These are phyloP conservation scores for Sebastes flavidus DNA, from an alignment of 2,797 vertebrate genomes.

Conservation along the genomic window DNA sequence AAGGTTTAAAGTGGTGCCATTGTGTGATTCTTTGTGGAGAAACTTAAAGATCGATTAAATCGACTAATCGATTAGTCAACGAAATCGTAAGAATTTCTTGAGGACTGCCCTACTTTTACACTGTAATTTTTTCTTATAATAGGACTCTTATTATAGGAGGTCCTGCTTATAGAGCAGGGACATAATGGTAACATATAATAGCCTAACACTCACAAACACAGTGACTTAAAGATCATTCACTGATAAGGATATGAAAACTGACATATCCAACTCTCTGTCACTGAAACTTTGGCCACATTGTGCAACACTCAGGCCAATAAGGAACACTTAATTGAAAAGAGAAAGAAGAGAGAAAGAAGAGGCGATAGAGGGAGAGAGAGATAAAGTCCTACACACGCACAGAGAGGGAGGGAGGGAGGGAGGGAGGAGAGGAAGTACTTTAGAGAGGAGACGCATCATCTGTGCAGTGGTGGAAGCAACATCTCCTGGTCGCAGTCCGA, in stretches of 20 bases:
- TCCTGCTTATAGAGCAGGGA: background rate
- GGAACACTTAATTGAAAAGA: background rate
- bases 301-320: background rate
- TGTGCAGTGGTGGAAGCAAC: conserved; percentile 72
- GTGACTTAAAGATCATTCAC: background rate
- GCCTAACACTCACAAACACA: background rate
- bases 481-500: conserved; percentile 53
- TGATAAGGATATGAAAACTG: background rate
- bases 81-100: background rate
- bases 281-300: background rate
- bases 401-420: background rate
- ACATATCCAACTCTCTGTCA: background rate
- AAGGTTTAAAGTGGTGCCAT: background rate
- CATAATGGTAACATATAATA: background rate
- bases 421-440: conserved; percentile 57
- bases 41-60: no score
- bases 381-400: conserved; percentile 9
- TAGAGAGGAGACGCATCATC: conserved; percentile 77
- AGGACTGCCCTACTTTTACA: background rate
- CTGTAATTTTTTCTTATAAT: background rate
- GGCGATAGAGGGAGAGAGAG: conserved; percentile 4
- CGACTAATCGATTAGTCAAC: background rate
- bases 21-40: no score
- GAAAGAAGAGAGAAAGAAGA: background rate
- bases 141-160: background rate